Percentiles rank a stretch among this genome's conserved stretches.
Evolutionary conservation across 2,888 invertebrate species (phyloP).

Genomic region (Anthrax anthrax): DNA sequence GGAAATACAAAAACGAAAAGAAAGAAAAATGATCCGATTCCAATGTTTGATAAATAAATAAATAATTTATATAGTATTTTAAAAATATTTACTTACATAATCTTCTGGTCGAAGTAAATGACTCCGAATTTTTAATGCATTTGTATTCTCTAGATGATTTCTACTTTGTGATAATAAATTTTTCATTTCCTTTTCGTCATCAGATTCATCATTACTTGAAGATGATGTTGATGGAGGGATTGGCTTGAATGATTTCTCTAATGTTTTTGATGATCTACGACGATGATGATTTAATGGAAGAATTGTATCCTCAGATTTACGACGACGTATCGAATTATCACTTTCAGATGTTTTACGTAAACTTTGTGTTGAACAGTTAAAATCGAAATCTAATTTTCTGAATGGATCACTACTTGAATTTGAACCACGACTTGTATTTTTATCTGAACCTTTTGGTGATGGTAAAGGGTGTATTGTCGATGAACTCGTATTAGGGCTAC

Average conservation of each 20-base stretch:
- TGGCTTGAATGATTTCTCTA: slow-evolving; percentile 30
- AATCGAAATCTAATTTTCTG: slow-evolving; percentile 29
- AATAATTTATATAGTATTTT: too few species aligned
- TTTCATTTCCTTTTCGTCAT: slow-evolving; percentile 33
- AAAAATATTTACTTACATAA: slow-evolving; percentile 29
- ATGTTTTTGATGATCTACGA: slow-evolving; percentile 30
- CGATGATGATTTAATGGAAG: not conserved
- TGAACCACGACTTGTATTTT: slow-evolving; percentile 11
- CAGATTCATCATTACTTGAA: slow-evolving; percentile 30
- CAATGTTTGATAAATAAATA: too few species aligned
- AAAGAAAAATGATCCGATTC: too few species aligned
- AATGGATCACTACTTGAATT: slow-evolving; percentile 16
- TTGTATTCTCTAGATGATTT: slow-evolving; percentile 30
- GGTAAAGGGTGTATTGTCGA: slow-evolving; percentile 28
- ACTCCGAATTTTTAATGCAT: slow-evolving; percentile 31
- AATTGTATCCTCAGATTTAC: slow-evolving; percentile 17
- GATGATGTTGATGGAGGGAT: slow-evolving; percentile 32
- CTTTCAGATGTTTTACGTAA: slow-evolving; percentile 32
- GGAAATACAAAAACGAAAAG: too few species aligned
- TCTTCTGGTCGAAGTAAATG: slow-evolving; percentile 34
- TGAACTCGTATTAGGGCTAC: slow-evolving; percentile 19
- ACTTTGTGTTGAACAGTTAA: slow-evolving; percentile 31
- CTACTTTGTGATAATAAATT: slow-evolving; percentile 29
- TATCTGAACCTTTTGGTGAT: slow-evolving; percentile 24
- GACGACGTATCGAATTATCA: slow-evolving; percentile 30